These are phyloP conservation scores for Antidorcas marsupialis DNA, from an alignment of 2,113 vertebrate species.

Conservation along the genomic window DNA sequence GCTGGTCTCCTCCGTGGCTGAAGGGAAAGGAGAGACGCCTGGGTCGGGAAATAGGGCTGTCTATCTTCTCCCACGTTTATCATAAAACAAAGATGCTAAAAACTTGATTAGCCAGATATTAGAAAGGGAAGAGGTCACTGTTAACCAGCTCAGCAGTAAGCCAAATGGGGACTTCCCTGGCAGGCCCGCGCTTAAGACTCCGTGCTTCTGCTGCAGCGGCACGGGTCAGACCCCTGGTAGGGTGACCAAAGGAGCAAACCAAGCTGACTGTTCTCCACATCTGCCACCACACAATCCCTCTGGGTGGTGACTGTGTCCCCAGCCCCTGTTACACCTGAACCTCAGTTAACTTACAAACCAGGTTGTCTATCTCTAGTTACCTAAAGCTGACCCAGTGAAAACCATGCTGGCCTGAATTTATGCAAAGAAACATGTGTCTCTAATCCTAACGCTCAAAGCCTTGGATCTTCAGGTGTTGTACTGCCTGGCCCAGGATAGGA, in stretches of 20 bases:
- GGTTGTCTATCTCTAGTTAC: not conserved
- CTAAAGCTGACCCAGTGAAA: not conserved
- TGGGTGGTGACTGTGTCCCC: not conserved
- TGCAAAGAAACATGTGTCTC: not conserved
- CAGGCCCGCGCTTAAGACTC: not conserved
- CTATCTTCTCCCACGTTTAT: rapidly evolving
- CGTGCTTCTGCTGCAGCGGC: rapidly evolving
- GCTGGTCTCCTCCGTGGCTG: rapidly evolving
- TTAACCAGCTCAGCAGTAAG: not conserved
- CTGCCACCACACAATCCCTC: not conserved
- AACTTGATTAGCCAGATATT: not conserved
- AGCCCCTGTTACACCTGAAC: not conserved
- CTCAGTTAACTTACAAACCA: not conserved
- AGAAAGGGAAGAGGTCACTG: not conserved
- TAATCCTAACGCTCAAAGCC: not conserved
- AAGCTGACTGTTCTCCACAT: not conserved
- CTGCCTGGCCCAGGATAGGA: not conserved
- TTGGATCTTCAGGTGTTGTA: not conserved
- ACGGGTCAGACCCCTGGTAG: not conserved
- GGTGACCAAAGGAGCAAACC: not conserved
- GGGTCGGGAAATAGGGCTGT: rapidly evolving
- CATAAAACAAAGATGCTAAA: not conserved
- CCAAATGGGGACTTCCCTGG: not conserved
- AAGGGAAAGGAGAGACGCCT: too few species aligned
- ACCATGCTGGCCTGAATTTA: not conserved